phyloP scores from a whole-genome alignment of 2,113 vertebrate species.

The Plotosus lineatus region DNA sequence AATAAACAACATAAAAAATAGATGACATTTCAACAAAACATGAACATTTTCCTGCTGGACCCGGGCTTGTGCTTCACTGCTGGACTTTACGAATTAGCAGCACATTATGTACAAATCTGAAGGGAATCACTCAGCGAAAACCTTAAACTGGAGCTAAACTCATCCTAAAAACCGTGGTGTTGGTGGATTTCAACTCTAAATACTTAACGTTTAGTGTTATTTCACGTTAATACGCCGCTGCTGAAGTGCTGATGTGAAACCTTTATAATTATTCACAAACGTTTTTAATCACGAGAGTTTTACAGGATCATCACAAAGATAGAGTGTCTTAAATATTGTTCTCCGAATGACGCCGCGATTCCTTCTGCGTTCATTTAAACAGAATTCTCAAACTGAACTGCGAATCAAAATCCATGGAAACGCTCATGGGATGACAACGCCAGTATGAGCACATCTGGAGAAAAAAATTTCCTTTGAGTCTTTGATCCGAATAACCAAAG shows the following conservation, averaged over 20 bases:
- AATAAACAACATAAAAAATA: not conserved
- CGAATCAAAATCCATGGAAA: not conserved
- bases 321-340: not conserved
- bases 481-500: constrained; percentile 34
- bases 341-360: not conserved
- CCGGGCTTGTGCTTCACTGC: not conserved
- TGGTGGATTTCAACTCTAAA: not conserved
- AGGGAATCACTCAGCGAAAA: not conserved
- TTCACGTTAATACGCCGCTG: not conserved
- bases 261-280: not conserved
- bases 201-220: not conserved
- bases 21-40: not conserved
- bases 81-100: not conserved
- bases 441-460: not conserved
- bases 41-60: not conserved
- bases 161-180: not conserved
- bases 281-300: not conserved
- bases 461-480: not conserved
- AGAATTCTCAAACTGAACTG: not conserved
- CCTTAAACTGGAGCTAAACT: not conserved
- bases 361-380: not conserved
- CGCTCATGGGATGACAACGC: not conserved
- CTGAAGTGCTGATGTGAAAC: not conserved
- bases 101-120: not conserved
- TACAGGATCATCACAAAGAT: not conserved